Conservation (phyloP, 1,140 invertebrate species). For the Goniozus legneri region DNA sequence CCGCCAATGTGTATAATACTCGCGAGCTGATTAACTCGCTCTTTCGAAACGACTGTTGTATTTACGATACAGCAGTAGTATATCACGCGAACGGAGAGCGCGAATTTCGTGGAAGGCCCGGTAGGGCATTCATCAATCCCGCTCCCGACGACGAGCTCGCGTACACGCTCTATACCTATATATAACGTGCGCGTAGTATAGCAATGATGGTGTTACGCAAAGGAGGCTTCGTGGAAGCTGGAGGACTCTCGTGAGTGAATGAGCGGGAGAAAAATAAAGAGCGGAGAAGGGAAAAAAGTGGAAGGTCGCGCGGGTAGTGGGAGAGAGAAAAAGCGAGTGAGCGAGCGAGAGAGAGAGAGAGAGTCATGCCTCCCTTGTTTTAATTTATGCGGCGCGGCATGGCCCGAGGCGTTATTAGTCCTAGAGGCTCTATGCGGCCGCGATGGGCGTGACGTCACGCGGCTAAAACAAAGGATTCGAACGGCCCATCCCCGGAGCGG, state of each 20-base stretch:
- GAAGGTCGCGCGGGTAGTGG: background rate
- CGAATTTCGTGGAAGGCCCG: no score
- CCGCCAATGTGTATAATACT: no score
- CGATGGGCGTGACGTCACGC: slow-evolving; percentile 48
- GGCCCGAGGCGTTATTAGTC: slow-evolving; percentile 47
- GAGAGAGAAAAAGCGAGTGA: slow-evolving; percentile 8
- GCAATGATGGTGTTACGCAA: background rate
- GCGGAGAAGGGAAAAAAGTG: background rate
- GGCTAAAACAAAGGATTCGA: slow-evolving; percentile 50
- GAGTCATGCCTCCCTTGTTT: slow-evolving; percentile 34
- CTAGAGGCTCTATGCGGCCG: slow-evolving; percentile 37
- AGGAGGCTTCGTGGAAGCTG: background rate
- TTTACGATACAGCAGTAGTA: no score
- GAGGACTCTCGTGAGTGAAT: background rate
- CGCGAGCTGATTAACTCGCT: no score
- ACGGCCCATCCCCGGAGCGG: slow-evolving; percentile 33
- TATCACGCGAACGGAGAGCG: no score
- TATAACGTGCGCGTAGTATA: no score
- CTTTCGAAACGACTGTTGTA: no score
- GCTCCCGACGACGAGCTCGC: no score
- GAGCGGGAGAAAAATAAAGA: slow-evolving; percentile 1
- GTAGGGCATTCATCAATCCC: no score
- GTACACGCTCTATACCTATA: no score
- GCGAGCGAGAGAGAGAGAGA: slow-evolving; percentile 9
- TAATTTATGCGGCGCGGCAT: slow-evolving; percentile 52